Base-by-base conservation (phyloP, 2,797 vertebrate species). In the Benthosema pterotum region DNA sequence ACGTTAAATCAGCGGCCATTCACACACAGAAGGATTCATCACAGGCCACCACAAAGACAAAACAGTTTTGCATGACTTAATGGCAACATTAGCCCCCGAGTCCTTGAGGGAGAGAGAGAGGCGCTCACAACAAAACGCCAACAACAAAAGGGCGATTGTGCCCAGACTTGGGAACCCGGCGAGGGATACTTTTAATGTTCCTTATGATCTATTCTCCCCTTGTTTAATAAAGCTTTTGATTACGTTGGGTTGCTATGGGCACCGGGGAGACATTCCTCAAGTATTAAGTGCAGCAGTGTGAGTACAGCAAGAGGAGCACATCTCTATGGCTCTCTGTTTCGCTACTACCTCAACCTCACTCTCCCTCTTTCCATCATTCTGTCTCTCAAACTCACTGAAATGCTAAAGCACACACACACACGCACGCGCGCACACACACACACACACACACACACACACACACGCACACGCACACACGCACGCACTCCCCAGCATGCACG, bases 141-240 rank as follows among this genome's bases (percentile, higher is more conserved):
- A 85, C 85, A 87, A 92, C 91, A 91, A 92, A 92, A 87, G 89
- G 80, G 71, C 79, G 71, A 89, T 92, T 91, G 91, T 91, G 84
- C 49, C 71, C 78, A 47, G 84, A 88, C 90, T 87, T 88, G 89
- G 88, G 86, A 92, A 87, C 88, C 83, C 78, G 80, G 85, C 62
- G 75, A 89, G 86, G 83, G 89, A 90, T 89, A 89, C 90, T 86
- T 92, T 92, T 91, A 91, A 92, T 89, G 91, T 91, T 88, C 89
- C 88, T 91, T 90, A 93, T 92, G 91, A 93, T 93, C 87, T 92
- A 90, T 89, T 90, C 88, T 68, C 86, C 83, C 85, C 84, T 84
- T 89, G 89, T 91, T 92, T 92, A 91, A 93, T 93, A 92, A 92
- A 91, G 89, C 91, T 92, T 92, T 91, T 92, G 91, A 93, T 93